Evolutionary conservation across 2,113 vertebrate species (phyloP).

Genomic region (Aleadryas rufinucha): DNA sequence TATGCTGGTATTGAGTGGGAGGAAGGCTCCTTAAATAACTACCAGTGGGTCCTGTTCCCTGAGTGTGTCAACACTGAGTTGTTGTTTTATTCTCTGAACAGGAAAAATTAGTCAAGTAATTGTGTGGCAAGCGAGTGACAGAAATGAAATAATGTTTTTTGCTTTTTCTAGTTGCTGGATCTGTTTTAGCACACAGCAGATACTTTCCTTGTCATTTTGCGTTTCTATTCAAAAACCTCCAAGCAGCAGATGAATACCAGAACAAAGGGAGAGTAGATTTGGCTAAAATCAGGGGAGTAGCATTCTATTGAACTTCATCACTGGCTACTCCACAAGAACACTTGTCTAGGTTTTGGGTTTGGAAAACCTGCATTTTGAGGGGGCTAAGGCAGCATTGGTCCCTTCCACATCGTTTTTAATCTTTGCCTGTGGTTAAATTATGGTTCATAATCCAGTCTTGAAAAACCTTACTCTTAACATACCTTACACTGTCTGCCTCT

Average conservation of each 20-base stretch:
- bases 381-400: background rate
- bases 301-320: background rate
- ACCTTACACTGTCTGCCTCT: background rate
- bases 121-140: background rate
- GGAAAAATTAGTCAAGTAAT: background rate
- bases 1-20: slow-evolving; percentile 1
- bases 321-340: background rate
- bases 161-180: background rate
- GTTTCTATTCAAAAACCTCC: background rate
- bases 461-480: background rate
- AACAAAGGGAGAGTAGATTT: background rate
- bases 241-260: background rate
- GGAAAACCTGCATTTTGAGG: background rate
- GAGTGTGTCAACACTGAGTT: background rate
- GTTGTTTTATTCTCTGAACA: background rate
- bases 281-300: background rate
- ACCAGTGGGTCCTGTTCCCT: background rate
- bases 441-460: background rate
- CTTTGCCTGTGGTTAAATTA: background rate
- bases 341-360: background rate
- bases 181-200: background rate
- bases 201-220: background rate
- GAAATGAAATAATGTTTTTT: background rate
- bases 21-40: slow-evolving; percentile 46
- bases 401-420: background rate